Evolutionary conservation across 2,797 vertebrate species (phyloP).

Genomic region (Carduelis carduelis): DNA sequence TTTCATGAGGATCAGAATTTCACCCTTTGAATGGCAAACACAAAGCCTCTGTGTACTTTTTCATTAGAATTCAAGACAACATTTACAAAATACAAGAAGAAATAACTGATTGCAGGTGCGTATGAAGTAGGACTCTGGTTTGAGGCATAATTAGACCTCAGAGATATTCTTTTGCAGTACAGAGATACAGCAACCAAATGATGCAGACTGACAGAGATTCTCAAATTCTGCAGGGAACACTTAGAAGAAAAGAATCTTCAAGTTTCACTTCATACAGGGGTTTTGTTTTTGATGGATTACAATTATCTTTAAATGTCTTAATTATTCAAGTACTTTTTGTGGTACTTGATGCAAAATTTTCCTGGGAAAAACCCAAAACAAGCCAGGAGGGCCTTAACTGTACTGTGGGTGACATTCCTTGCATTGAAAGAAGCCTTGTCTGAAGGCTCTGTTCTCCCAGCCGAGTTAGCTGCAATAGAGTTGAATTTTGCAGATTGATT

Average conservation of each 20-base stretch:
- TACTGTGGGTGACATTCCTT: neutral
- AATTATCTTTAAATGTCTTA: neutral
- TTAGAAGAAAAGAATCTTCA: neutral
- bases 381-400: neutral
- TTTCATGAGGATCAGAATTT: neutral
- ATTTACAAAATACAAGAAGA: neutral
- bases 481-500: neutral
- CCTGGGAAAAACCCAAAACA: neutral
- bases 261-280: neutral
- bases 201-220: neutral
- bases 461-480: neutral
- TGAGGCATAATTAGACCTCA: neutral
- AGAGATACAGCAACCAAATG: neutral
- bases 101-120: neutral
- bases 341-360: neutral
- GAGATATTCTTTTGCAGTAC: neutral
- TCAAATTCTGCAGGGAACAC: neutral
- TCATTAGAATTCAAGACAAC: neutral
- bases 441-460: neutral
- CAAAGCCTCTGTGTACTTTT: neutral
- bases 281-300: neutral
- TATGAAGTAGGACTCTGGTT: neutral
- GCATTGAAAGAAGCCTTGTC: neutral
- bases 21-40: neutral
- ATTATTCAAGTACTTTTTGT: neutral